phyloP scores from a whole-genome alignment of 2,888 invertebrate genomes.

The Parthenolecanium corni region DNA sequence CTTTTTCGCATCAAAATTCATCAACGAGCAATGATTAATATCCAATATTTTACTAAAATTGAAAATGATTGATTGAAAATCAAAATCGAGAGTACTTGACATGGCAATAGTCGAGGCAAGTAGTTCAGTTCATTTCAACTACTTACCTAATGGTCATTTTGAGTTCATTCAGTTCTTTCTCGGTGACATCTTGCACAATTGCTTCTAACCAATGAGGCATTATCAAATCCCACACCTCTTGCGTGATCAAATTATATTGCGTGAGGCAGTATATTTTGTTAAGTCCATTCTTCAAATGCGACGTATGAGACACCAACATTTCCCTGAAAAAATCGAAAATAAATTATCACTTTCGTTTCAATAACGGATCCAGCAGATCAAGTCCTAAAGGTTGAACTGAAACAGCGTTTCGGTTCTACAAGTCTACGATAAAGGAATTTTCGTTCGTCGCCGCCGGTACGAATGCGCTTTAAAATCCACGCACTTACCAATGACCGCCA shows the following conservation, averaged over 20 bases:
- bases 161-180: conserved; percentile 72
- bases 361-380: no score
- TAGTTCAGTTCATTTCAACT: no score
- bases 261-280: conserved; percentile 89
- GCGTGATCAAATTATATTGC: conserved; percentile 92
- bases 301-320: conserved; percentile 70
- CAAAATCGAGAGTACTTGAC: not conserved
- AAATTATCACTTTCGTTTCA: no score
- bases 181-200: conserved; percentile 80
- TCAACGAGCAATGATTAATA: conserved; percentile 51
- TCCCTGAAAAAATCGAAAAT: conserved; percentile 50
- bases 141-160: conserved; percentile 62
- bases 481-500: conserved; percentile 76
- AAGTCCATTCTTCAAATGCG: conserved; percentile 88
- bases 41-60: conserved; percentile 81
- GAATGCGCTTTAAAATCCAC: not conserved
- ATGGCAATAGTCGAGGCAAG: not conserved
- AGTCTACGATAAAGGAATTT: no score
- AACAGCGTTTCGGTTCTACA: no score
- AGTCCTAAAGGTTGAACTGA: no score
- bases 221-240: conserved; percentile 93
- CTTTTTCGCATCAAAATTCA: conserved; percentile 86
- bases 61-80: not conserved
- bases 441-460: no score
- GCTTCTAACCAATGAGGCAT: conserved; percentile 99